Conservation (phyloP, 2,888 invertebrate species). For the Stramonita haemastoma region DNA sequence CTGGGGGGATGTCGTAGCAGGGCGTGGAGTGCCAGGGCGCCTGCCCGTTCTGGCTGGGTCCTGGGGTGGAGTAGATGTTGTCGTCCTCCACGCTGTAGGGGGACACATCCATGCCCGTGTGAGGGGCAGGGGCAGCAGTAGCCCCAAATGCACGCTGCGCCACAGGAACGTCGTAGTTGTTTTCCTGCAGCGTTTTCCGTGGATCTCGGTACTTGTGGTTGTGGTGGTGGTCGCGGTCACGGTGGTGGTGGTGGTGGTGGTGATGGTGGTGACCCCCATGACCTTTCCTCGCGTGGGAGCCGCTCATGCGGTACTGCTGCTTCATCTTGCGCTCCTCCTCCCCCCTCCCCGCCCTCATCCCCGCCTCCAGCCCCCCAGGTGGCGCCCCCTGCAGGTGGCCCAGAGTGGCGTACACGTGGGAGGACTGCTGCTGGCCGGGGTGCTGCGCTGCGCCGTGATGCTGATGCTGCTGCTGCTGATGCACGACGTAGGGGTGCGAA, state of each 20-base stretch:
- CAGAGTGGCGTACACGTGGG: conserved; percentile 38
- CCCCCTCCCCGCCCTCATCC: not conserved
- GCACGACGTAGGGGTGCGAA: conserved; percentile 2
- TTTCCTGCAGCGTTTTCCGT: conserved; percentile 31
- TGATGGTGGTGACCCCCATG: conserved; percentile 28
- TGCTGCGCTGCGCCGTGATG: not conserved
- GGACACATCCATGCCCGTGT: not conserved
- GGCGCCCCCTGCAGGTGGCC: conserved; percentile 19
- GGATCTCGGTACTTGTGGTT: conserved; percentile 35
- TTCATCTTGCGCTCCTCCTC: conserved; percentile 32
- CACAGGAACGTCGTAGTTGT: conserved; percentile 39
- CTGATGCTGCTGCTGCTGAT: not conserved
- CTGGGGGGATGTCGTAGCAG: conserved; percentile 29
- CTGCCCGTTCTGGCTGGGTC: conserved; percentile 36
- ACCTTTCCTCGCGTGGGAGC: conserved; percentile 30
- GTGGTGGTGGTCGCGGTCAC: not conserved
- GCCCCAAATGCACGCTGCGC: not conserved
- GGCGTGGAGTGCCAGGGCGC: conserved; percentile 50
- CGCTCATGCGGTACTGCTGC: conserved; percentile 35
- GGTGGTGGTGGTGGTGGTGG: conserved; percentile 24
- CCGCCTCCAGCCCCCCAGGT: not conserved
- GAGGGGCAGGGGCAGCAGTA: too few relatives aligned
- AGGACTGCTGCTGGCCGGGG: not conserved
- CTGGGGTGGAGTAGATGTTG: conserved; percentile 32
- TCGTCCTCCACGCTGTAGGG: conserved; percentile 16